Percentiles rank a stretch among this genome's conserved stretches.
Evolutionary conservation across 1,140 invertebrate species (phyloP).

Genomic region (Agraylea sexmaculata): DNA sequence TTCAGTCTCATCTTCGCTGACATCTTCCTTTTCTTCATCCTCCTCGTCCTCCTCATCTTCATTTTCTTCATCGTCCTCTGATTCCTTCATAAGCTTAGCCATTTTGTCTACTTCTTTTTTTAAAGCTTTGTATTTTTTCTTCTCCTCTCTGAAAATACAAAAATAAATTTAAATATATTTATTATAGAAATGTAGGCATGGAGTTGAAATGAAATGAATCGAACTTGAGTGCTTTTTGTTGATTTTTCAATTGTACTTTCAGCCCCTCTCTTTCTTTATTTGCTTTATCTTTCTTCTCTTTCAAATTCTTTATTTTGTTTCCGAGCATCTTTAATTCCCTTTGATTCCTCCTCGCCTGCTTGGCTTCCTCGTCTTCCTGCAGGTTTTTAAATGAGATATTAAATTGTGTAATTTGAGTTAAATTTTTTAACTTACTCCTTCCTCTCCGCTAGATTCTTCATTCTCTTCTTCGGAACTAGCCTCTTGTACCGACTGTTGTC

Average conservation of each 20-base stretch:
- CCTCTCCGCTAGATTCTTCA: constrained; percentile 37
- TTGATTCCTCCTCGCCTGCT: constrained; percentile 55
- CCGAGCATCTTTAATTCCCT: constrained; percentile 63
- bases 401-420: neutral
- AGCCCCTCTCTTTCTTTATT: constrained; percentile 63
- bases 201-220: constrained; percentile 7
- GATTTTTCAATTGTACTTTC: constrained; percentile 69
- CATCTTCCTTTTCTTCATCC: constrained; percentile 47
- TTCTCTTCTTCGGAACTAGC: constrained; percentile 41
- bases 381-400: constrained; percentile 7
- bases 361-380: constrained; percentile 57
- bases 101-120: constrained; percentile 84
- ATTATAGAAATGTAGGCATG: neutral
- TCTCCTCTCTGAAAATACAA: constrained; percentile 45
- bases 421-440: constrained; percentile 25
- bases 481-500: constrained; percentile 35
- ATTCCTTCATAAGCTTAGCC: constrained; percentile 70
- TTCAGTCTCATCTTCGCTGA: constrained; percentile 50
- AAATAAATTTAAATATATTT: constrained; percentile 3
- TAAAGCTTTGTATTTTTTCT: constrained; percentile 61
- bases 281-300: constrained; percentile 64
- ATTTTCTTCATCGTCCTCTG: constrained; percentile 59
- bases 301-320: constrained; percentile 65
- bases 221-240: constrained; percentile 58
- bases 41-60: constrained; percentile 55